Evolutionary conservation across 1,140 invertebrate species (phyloP).

Genomic region (Pissodes strobi): DNA sequence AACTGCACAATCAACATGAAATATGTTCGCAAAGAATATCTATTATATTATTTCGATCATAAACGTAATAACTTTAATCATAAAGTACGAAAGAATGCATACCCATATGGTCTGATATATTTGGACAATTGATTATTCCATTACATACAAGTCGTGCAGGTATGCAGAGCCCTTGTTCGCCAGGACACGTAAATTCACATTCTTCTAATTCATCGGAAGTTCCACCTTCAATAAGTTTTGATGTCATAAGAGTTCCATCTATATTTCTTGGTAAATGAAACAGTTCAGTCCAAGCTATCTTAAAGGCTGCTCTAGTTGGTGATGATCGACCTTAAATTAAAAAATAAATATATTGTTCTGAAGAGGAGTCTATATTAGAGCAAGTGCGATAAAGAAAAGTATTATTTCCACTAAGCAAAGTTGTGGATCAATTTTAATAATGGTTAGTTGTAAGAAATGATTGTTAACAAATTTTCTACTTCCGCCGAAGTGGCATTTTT

Average conservation of each 20-base stretch:
- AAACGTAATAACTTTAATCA: not conserved
- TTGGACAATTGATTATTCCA: slow-evolving; percentile 84
- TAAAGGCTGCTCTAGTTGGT: slow-evolving; percentile 78
- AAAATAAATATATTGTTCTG: too few species aligned
- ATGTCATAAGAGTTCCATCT: slow-evolving; percentile 77
- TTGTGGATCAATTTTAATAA: too few species aligned
- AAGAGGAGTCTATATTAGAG: too few species aligned
- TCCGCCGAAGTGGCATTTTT: too few species aligned
- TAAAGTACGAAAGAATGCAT: not conserved
- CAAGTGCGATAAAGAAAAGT: not conserved
- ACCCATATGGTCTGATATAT: slow-evolving; percentile 55
- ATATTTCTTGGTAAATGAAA: slow-evolving; percentile 81
- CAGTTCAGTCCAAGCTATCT: slow-evolving; percentile 88
- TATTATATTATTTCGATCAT: not conserved
- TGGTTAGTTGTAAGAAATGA: too few species aligned
- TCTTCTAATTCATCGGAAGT: slow-evolving; percentile 57
- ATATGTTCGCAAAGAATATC: too few species aligned
- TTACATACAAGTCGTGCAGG: slow-evolving; percentile 81
- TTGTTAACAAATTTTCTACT: too few species aligned
- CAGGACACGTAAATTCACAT: slow-evolving; percentile 84
- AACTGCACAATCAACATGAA: too few species aligned
- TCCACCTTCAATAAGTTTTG: slow-evolving; percentile 66
- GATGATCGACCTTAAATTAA: slow-evolving; percentile 64
- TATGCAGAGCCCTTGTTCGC: slow-evolving; percentile 79
- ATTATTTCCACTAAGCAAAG: slow-evolving; percentile 1